These are phyloP conservation scores for Tetragnatha montana DNA, from an alignment of 2,888 invertebrate species.

Conservation along the genomic window DNA sequence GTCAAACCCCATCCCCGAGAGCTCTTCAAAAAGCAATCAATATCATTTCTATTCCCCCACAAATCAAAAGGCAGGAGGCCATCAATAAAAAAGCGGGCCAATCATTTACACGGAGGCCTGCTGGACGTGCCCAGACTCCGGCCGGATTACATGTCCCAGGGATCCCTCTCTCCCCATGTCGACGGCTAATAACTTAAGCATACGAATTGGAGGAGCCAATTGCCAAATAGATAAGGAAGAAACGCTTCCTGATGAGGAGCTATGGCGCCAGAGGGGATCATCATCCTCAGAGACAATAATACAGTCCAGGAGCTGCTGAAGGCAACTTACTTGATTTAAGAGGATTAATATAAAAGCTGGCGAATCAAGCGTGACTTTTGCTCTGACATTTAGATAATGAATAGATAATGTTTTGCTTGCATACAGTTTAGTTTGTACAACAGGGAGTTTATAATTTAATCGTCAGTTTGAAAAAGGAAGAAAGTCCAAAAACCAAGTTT, in stretches of 20 bases:
- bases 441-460: too few species aligned
- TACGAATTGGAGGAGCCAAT: conserved; percentile 20
- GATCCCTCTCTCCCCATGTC: neutral
- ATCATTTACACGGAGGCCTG: neutral
- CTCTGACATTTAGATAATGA: too few species aligned
- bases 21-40: neutral
- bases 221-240: conserved; percentile 21
- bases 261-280: neutral
- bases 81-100: neutral
- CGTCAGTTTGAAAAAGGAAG: too few species aligned
- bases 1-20: too few species aligned
- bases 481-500: too few species aligned
- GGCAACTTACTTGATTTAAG: too few species aligned
- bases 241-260: neutral
- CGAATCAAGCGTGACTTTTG: too few species aligned
- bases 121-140: neutral
- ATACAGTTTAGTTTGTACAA: too few species aligned
- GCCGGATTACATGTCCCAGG: neutral
- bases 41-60: neutral
- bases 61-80: neutral
- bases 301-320: too few species aligned
- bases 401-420: too few species aligned
- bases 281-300: neutral
- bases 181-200: conserved; percentile 33
- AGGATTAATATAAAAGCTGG: too few species aligned